Conservation (phyloP, 2,113 vertebrate species). For the Bombycilla garrulus region DNA sequence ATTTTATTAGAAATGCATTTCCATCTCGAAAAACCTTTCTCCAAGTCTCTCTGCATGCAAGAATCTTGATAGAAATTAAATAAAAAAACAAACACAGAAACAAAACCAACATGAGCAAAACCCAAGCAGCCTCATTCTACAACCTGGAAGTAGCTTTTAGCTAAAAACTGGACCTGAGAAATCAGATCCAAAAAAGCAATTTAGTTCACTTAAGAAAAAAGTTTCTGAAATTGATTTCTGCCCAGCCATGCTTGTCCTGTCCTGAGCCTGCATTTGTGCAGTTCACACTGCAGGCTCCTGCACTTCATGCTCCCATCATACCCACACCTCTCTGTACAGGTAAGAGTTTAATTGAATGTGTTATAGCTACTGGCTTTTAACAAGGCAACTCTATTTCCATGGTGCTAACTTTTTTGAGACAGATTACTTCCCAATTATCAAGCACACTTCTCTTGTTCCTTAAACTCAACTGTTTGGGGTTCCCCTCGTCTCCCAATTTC, state of each 20-base stretch:
- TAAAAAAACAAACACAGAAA: background rate
- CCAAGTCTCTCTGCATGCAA: background rate
- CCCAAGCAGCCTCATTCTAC: background rate
- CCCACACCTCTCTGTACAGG: accelerated
- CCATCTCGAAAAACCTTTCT: background rate
- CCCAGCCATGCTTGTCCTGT: background rate
- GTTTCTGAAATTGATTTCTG: background rate
- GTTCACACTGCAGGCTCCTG: accelerated
- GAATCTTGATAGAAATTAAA: background rate
- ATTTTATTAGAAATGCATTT: background rate
- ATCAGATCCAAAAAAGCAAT: background rate
- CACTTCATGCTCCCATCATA: background rate
- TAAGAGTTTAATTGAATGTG: background rate
- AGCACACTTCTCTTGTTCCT: background rate
- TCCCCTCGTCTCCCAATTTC: background rate
- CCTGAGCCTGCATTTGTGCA: background rate
- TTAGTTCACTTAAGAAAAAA: background rate
- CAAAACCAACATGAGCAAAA: background rate
- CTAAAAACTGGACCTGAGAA: background rate
- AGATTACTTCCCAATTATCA: background rate
- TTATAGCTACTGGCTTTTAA: background rate
- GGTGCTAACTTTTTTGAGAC: background rate
- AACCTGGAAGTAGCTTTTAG: background rate
- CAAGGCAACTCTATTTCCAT: background rate
- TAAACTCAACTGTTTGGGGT: background rate